Conservation (phyloP, 2,888 invertebrate species). For the Agrotis clavis region DNA sequence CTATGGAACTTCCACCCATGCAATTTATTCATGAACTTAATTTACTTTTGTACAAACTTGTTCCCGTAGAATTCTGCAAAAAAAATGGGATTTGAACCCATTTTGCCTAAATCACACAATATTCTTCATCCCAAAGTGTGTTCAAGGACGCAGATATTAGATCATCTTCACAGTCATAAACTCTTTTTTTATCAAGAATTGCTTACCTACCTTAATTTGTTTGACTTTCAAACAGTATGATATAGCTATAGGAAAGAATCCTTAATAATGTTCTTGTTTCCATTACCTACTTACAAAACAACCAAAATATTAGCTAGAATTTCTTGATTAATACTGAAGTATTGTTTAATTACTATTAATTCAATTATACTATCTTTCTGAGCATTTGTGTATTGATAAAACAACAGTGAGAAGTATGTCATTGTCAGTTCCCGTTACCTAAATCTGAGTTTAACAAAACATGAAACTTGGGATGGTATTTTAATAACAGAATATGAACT, state of each 20-base stretch:
- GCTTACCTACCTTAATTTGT: not conserved
- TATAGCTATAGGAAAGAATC: not conserved
- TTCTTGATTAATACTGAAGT: not conserved
- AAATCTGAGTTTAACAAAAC: not conserved
- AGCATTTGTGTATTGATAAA: constrained; percentile 10
- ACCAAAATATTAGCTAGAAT: not conserved
- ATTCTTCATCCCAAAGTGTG: not conserved
- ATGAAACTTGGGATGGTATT: not conserved
- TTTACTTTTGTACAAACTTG: no score
- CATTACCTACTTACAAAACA: not conserved
- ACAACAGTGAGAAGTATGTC: not conserved
- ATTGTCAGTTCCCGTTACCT: not conserved
- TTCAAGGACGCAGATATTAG: not conserved
- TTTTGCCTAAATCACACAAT: not conserved
- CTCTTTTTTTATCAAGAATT: not conserved
- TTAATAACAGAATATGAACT: not conserved
- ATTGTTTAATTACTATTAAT: not conserved
- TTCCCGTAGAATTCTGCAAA: no score
- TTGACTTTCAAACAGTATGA: not conserved
- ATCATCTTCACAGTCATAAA: not conserved
- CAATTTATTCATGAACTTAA: no score
- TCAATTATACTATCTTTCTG: not conserved
- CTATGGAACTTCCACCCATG: no score
- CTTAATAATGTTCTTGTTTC: not conserved
- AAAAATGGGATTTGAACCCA: not conserved